Conservation (phyloP, 2,888 invertebrate genomes). For the Chorisops tibialis region DNA sequence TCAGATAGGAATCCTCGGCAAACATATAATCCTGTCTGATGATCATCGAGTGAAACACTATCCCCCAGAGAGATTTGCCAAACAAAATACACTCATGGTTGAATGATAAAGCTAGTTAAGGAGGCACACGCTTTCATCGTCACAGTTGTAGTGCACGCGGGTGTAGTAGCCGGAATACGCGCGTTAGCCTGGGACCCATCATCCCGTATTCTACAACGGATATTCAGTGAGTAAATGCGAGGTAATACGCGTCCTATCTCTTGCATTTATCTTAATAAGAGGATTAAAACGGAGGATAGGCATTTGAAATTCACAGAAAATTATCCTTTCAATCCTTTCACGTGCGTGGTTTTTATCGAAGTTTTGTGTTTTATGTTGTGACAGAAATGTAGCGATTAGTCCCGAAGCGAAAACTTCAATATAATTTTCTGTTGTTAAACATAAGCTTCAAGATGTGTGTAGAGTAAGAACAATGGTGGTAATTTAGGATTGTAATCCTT, state of each 20-base stretch:
- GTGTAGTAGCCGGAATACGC: not conserved
- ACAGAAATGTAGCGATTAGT: not conserved
- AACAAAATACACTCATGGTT: not conserved
- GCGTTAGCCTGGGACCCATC: too few relatives aligned
- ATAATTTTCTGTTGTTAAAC: too few relatives aligned
- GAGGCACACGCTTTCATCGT: not conserved
- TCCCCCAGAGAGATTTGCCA: not conserved
- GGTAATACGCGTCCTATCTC: not conserved
- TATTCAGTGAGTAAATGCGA: not conserved
- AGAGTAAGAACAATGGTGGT: too few relatives aligned
- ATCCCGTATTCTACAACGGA: not conserved
- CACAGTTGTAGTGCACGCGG: not conserved
- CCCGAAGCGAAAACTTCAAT: not conserved
- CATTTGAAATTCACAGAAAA: conserved; percentile 2
- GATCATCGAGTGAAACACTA: conserved; percentile 6
- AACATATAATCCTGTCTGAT: conserved; percentile 6
- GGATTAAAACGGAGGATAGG: not conserved
- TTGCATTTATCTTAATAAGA: conserved; percentile 1
- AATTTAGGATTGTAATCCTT: too few relatives aligned
- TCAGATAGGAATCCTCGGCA: not conserved
- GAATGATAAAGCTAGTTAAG: not conserved
- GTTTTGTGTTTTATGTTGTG: not conserved
- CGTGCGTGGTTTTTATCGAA: not conserved
- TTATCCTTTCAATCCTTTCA: not conserved
- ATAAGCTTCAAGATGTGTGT: too few relatives aligned